Evolutionary conservation across 2,888 invertebrate genomes (phyloP).

Genomic region (Limnephilus auricula): DNA sequence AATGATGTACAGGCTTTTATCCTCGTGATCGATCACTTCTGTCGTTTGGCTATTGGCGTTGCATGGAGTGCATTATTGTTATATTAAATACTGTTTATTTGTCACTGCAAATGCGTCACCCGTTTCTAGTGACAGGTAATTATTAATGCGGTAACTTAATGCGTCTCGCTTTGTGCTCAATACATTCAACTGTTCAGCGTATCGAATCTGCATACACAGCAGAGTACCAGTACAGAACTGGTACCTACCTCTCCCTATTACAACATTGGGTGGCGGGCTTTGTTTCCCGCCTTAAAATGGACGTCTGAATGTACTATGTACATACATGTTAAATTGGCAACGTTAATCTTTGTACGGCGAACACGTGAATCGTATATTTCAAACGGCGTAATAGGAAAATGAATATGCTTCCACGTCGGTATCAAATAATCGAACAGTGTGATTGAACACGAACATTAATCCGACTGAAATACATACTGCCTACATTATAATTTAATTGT

Average conservation of each 20-base stretch:
- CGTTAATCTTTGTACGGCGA: slow-evolving; percentile 48
- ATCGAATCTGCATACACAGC: slow-evolving; percentile 35
- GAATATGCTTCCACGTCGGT: slow-evolving; percentile 44
- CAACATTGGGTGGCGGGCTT: background rate
- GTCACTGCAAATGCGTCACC: slow-evolving; percentile 41
- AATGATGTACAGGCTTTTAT: slow-evolving; percentile 20
- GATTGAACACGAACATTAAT: slow-evolving; percentile 50
- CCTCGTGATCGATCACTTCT: slow-evolving; percentile 29
- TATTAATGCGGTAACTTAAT: slow-evolving; percentile 35
- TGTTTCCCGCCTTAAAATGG: slow-evolving; percentile 49
- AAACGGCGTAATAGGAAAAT: slow-evolving; percentile 45
- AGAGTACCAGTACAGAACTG: background rate
- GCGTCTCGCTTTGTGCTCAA: slow-evolving; percentile 11
- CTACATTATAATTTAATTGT: slow-evolving; percentile 30
- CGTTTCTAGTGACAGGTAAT: slow-evolving; percentile 35
- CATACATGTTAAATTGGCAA: slow-evolving; percentile 47
- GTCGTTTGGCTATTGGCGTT: slow-evolving; percentile 10
- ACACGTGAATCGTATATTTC: slow-evolving; percentile 48
- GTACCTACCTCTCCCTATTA: background rate
- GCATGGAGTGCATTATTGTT: slow-evolving; percentile 15
- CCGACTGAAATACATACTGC: background rate
- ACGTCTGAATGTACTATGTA: slow-evolving; percentile 43
- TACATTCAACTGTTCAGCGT: slow-evolving; percentile 13
- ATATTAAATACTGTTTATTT: slow-evolving; percentile 40
- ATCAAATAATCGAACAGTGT: slow-evolving; percentile 45